phyloP scores from a whole-genome alignment of 2,888 invertebrate genomes.

The Charanyca ferruginea region DNA sequence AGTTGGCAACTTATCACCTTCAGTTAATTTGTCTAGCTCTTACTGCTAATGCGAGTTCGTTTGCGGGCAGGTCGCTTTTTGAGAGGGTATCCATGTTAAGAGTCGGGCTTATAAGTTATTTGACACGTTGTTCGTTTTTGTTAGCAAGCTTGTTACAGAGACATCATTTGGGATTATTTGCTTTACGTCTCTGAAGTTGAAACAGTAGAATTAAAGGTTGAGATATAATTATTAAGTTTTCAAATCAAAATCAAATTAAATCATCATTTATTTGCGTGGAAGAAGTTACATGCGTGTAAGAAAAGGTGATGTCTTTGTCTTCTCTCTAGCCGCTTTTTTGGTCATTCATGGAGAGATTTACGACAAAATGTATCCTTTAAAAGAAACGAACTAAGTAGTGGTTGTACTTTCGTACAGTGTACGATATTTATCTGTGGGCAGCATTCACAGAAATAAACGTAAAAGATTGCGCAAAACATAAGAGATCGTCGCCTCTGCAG shows the following conservation, averaged over 20 bases:
- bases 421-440: not conserved
- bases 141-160: conserved; percentile 17
- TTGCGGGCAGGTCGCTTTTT: conserved; percentile 35
- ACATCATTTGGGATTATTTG: conserved; percentile 16
- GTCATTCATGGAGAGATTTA: not conserved
- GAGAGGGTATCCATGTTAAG: conserved; percentile 39
- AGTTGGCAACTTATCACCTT: conserved; percentile 70
- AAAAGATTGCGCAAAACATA: conserved; percentile 69
- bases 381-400: not conserved
- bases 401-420: not conserved
- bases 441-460: conserved; percentile 1
- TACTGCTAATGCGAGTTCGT: conserved; percentile 54
- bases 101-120: conserved; percentile 23
- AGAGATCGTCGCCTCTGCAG: conserved; percentile 56
- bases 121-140: conserved; percentile 27
- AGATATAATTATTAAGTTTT: not conserved
- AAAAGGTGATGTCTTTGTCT: too few relatives aligned
- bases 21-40: conserved; percentile 71
- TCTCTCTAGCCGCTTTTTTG: too few relatives aligned
- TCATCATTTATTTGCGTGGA: too few relatives aligned
- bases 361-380: not conserved
- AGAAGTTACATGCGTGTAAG: too few relatives aligned
- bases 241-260: too few relatives aligned
- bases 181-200: not conserved
- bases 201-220: not conserved